Conservation (phyloP, 2,113 vertebrate genomes). For the Pedionomus torquatus region DNA sequence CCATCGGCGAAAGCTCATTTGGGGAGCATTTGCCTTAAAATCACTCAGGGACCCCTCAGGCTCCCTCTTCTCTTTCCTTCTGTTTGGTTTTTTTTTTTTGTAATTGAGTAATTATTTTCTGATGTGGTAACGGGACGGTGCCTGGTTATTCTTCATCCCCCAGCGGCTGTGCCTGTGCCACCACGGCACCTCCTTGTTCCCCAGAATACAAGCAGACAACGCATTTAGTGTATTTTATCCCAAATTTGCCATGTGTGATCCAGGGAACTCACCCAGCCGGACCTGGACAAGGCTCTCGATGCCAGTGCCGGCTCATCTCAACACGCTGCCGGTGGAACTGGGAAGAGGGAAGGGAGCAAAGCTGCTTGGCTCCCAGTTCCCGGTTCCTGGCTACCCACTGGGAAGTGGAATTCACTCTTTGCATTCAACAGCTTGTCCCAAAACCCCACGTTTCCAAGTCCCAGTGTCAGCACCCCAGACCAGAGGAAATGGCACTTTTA, state of each 20-base stretch:
- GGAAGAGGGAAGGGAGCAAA: not conserved
- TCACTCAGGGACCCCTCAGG: not conserved
- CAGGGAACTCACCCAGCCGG: not conserved
- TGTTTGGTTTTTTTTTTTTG: not conserved
- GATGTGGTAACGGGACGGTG: fast-evolving
- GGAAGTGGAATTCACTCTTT: not conserved
- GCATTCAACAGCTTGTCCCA: not conserved
- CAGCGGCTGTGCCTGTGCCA: fast-evolving
- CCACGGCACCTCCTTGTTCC: not conserved
- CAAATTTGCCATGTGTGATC: not conserved
- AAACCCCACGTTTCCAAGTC: not conserved
- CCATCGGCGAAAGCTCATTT: fast-evolving
- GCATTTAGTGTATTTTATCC: not conserved
- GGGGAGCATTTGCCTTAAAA: not conserved
- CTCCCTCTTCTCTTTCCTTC: not conserved
- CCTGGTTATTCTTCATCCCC: not conserved
- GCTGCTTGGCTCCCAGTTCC: not conserved
- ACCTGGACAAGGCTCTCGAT: not conserved
- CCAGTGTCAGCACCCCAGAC: not conserved
- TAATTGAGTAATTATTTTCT: not conserved
- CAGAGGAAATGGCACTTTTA: not conserved
- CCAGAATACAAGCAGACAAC: not conserved
- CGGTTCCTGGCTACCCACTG: not conserved
- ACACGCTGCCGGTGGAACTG: not conserved
- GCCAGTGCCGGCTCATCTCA: not conserved